phyloP scores from a whole-genome alignment of 2,888 invertebrate genomes.

The Criorhina ranunculi region DNA sequence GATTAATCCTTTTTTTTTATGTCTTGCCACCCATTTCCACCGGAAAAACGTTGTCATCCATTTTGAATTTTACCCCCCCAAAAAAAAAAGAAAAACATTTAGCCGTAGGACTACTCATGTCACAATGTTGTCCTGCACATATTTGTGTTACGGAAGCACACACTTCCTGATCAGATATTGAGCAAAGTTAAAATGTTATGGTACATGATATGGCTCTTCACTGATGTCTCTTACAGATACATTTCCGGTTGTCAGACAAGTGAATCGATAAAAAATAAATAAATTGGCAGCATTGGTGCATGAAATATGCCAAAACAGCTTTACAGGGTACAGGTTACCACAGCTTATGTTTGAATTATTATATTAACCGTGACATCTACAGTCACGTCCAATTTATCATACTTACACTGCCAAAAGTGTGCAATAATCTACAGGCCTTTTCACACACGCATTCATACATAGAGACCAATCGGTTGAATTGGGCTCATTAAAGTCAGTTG shows the following conservation, averaged over 20 bases:
- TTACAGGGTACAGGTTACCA: neutral
- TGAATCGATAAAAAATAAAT: neutral
- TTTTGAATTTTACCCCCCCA: slow-evolving; percentile 9
- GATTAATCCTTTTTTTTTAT: slow-evolving; percentile 62
- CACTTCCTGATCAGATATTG: slow-evolving; percentile 54
- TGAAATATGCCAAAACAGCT: slow-evolving; percentile 5
- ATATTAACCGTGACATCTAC: slow-evolving; percentile 5
- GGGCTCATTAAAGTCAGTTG: slow-evolving; percentile 62
- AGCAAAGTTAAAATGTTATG: slow-evolving; percentile 7
- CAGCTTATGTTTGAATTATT: slow-evolving; percentile 28
- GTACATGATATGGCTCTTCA: neutral
- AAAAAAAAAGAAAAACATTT: slow-evolving; percentile 13
- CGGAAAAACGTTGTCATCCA: slow-evolving; percentile 16
- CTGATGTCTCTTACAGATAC: no score
- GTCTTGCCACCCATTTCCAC: slow-evolving; percentile 18
- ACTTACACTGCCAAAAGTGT: slow-evolving; percentile 8
- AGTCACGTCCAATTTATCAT: neutral
- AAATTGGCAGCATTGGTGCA: neutral
- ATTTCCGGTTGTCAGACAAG: slow-evolving; percentile 32
- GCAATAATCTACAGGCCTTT: slow-evolving; percentile 8
- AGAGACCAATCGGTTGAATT: slow-evolving; percentile 8
- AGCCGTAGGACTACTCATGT: slow-evolving; percentile 35
- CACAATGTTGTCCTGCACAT: slow-evolving; percentile 52
- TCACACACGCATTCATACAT: neutral
- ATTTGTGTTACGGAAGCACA: slow-evolving; percentile 38